These are phyloP conservation scores for Leucoraja erinaceus DNA, from an alignment of 2,113 vertebrate species.

Conservation along the genomic window DNA sequence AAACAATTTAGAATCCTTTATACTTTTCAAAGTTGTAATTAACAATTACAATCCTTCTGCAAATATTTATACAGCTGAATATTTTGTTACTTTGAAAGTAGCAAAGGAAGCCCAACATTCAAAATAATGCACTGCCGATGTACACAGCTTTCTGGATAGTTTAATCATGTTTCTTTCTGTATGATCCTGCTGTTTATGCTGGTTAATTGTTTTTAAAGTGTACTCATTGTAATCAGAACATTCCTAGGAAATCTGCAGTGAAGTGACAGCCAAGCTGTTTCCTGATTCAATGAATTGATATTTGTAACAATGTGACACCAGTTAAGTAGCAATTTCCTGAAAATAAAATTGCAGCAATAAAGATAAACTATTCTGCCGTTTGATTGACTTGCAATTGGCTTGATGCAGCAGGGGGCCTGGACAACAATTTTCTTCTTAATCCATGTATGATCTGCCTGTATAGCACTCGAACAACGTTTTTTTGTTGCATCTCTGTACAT, in stretches of 20 bases:
- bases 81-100: slow-evolving; percentile 14
- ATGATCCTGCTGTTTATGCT: slow-evolving; percentile 12
- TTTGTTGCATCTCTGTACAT: no score
- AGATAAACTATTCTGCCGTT: not conserved
- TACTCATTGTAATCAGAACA: slow-evolving; percentile 28
- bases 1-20: no score
- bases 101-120: not conserved
- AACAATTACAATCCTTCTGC: not conserved
- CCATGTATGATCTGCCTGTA: not conserved
- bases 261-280: slow-evolving; percentile 37
- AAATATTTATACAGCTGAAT: not conserved
- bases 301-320: slow-evolving; percentile 30
- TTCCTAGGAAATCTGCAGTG: slow-evolving; percentile 20
- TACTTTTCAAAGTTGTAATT: no score
- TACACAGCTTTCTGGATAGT: slow-evolving; percentile 18
- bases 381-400: not conserved
- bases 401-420: no score
- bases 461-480: no score
- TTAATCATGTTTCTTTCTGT: slow-evolving; percentile 22
- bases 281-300: slow-evolving; percentile 34
- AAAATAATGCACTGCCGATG: not conserved
- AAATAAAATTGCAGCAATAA: slow-evolving; percentile 7
- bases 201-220: slow-evolving; percentile 18
- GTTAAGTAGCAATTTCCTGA: slow-evolving; percentile 34
- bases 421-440: not conserved